Conservation (phyloP, 2,113 vertebrate species). For the Ciconia boyciana region DNA sequence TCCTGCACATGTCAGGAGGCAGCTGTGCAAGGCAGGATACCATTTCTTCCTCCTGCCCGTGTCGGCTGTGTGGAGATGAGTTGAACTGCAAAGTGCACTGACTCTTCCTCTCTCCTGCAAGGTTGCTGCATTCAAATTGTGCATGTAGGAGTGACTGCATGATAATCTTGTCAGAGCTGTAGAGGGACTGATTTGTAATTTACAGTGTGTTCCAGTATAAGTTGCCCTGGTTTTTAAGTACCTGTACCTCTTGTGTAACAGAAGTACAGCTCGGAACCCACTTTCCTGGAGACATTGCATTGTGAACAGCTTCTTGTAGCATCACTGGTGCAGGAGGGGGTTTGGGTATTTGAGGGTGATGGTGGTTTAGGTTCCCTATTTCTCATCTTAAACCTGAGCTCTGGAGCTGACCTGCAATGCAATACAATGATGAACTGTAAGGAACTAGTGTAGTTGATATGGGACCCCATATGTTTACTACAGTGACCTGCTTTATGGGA, state of each 20-base stretch:
- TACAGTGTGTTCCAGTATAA: neutral
- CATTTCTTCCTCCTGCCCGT: neutral
- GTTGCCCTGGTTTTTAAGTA: neutral
- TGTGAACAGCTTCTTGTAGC: neutral
- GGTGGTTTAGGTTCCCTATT: neutral
- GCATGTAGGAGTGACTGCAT: neutral
- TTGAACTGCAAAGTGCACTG: neutral
- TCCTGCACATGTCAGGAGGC: neutral
- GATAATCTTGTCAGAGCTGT: neutral
- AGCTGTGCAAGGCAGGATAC: neutral
- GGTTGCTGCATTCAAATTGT: neutral
- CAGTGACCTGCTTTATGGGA: neutral
- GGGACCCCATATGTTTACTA: neutral
- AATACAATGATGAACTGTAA: neutral
- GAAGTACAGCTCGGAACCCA: neutral
- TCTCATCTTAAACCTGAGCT: neutral
- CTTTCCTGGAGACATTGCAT: neutral
- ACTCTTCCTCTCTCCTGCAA: neutral
- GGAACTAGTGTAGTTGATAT: neutral
- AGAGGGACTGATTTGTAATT: slow-evolving; percentile 43
- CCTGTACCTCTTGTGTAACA: neutral
- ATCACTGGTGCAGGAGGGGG: neutral
- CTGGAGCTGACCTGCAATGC: neutral
- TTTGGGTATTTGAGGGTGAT: neutral
- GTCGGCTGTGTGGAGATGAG: neutral